phyloP scores from a whole-genome alignment of 2,797 vertebrate genomes.

The Avahi laniger region DNA sequence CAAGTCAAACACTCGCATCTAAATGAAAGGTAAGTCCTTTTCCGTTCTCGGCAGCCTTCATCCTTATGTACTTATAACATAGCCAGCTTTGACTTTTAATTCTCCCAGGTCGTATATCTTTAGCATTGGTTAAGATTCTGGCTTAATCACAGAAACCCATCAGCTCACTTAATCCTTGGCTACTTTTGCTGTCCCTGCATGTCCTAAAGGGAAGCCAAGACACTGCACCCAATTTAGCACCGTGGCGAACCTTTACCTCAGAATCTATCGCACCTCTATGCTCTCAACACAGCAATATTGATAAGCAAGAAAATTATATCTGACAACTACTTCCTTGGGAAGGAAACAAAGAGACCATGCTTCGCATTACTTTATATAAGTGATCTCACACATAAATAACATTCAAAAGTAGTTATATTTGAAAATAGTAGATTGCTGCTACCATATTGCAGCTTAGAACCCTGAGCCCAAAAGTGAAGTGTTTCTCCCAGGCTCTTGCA shows the following conservation, averaged over 20 bases:
- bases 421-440: background rate
- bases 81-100: background rate
- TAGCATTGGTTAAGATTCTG: background rate
- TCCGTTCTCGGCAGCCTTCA: background rate
- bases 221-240: background rate
- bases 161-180: conserved; percentile 34
- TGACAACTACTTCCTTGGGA: background rate
- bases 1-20: conserved; percentile 46
- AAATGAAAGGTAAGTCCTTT: conserved; percentile 1
- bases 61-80: background rate
- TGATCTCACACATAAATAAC: background rate
- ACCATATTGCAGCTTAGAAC: background rate
- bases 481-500: background rate
- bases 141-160: conserved; percentile 19
- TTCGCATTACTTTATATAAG: background rate
- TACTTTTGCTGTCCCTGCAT: background rate
- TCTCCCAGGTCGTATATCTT: background rate
- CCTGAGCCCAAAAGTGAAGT: background rate
- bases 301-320: background rate
- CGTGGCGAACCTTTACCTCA: background rate
- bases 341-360: background rate
- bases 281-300: background rate
- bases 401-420: background rate
- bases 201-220: background rate
- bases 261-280: background rate